A percentile compares a stretch with the other conserved stretches of the same genome.
These are phyloP conservation scores for Euborellia annulipes DNA, from an alignment of 1,140 invertebrate species.

Conservation along the genomic window DNA sequence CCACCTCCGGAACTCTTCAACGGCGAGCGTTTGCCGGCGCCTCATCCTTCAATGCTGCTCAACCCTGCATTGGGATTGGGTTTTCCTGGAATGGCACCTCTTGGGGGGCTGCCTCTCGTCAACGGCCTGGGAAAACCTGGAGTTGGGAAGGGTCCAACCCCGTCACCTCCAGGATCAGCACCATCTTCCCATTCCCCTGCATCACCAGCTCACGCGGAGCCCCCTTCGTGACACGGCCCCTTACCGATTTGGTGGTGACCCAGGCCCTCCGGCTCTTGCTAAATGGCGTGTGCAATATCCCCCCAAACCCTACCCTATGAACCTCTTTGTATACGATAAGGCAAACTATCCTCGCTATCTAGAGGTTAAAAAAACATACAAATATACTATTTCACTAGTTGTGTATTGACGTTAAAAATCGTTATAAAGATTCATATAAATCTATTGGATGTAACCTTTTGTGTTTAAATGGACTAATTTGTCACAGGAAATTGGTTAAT, in stretches of 20 bases:
- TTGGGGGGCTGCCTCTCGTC: background rate
- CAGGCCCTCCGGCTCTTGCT: conserved; percentile 25
- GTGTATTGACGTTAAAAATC: background rate
- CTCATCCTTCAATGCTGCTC: conserved; percentile 32
- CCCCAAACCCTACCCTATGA: background rate
- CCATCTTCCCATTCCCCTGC: conserved; percentile 15
- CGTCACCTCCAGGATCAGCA: conserved; percentile 18
- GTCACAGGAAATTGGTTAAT: too few relatives aligned
- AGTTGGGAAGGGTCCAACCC: conserved; percentile 11
- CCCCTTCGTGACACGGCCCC: conserved; percentile 26
- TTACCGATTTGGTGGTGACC: conserved; percentile 22
- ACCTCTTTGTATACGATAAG: background rate
- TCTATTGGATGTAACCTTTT: too few relatives aligned
- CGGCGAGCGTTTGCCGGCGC: conserved; percentile 27
- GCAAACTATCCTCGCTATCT: background rate
- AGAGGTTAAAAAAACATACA: background rate
- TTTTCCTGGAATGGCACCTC: conserved; percentile 15
- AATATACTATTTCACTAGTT: background rate
- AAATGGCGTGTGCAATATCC: conserved; percentile 17
- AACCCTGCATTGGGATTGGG: conserved; percentile 30
- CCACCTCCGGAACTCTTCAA: conserved; percentile 26
- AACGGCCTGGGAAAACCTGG: conserved; percentile 4
- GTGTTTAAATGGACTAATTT: too few relatives aligned
- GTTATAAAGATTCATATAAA: too few relatives aligned
- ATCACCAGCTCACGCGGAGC: conserved; percentile 23